These are phyloP conservation scores for Isoperla grammatica DNA, from an alignment of 2,888 invertebrate genomes.

Conservation along the genomic window DNA sequence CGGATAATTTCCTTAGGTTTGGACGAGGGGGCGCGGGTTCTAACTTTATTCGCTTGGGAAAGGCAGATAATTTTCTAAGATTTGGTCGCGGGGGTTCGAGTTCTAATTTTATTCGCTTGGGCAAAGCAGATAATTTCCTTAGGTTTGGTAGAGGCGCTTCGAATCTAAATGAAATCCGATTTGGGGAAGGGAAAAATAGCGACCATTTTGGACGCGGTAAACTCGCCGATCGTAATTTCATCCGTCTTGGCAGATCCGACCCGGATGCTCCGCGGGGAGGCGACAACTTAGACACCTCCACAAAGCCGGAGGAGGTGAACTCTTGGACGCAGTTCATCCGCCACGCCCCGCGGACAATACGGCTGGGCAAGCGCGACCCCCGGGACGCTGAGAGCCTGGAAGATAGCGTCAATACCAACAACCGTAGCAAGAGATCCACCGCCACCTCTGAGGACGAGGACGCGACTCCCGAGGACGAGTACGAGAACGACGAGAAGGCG, in stretches of 20 bases:
- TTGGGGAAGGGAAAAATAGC: constrained; percentile 14
- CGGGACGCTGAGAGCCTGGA: constrained; percentile 7
- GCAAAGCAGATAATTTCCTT: constrained; percentile 14
- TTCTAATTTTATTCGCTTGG: constrained; percentile 20
- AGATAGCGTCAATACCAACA: neutral
- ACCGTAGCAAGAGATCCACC: neutral
- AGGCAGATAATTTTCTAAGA: constrained; percentile 21
- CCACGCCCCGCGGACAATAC: too few species aligned
- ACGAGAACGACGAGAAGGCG: neutral
- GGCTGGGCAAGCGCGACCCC: neutral
- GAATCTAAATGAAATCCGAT: neutral
- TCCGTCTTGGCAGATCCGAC: constrained; percentile 21
- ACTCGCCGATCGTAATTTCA: constrained; percentile 27
- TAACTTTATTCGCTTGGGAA: neutral
- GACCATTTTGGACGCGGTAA: constrained; percentile 23
- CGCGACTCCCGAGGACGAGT: constrained; percentile 4
- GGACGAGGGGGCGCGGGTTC: neutral
- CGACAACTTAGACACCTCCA: too few species aligned
- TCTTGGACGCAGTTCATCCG: too few species aligned
- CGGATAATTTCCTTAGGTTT: constrained; percentile 4
- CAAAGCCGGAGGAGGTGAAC: too few species aligned
- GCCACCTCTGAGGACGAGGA: neutral
- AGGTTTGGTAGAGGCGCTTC: constrained; percentile 13
- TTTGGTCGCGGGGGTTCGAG: constrained; percentile 14
- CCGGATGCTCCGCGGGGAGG: neutral